Conservation (phyloP, 2,113 vertebrate genomes). For the Acanthochromis polyacanthus region DNA sequence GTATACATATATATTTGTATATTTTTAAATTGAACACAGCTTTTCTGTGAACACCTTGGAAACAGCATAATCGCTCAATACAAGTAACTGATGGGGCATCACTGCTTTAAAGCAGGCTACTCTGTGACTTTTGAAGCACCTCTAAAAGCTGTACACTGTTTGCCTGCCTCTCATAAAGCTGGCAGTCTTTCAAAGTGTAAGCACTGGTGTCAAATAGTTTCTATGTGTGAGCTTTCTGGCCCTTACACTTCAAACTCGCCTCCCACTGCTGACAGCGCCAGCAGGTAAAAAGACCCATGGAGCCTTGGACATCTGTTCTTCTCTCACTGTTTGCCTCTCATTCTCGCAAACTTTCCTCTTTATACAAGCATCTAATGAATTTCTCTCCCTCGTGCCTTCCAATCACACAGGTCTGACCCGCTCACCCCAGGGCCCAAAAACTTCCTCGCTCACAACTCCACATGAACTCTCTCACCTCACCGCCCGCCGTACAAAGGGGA, state of each 20-base stretch:
- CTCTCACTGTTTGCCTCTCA: constrained; percentile 7
- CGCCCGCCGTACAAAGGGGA: constrained; percentile 8
- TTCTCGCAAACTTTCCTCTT: constrained; percentile 15
- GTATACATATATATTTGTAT: too few relatives aligned
- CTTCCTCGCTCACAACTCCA: not conserved
- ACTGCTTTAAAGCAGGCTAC: not conserved
- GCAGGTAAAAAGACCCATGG: constrained; percentile 52
- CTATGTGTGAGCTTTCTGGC: constrained; percentile 41
- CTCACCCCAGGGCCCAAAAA: constrained; percentile 9
- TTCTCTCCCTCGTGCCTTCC: not conserved
- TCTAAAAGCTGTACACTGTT: constrained; percentile 35
- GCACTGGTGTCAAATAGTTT: constrained; percentile 54
- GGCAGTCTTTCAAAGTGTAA: constrained; percentile 21
- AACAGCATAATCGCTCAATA: not conserved
- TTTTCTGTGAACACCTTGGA: too few relatives aligned
- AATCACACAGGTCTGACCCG: not conserved
- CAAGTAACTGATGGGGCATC: not conserved
- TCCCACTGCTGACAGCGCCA: constrained; percentile 53
- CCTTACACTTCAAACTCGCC: constrained; percentile 47
- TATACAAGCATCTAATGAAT: not conserved
- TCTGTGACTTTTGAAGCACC: constrained; percentile 57
- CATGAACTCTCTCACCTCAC: constrained; percentile 13
- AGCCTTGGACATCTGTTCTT: constrained; percentile 59
- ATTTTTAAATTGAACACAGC: too few relatives aligned
- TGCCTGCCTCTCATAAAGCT: constrained; percentile 18